Conservation (phyloP, 2,113 vertebrate genomes). For the Festucalex cinctus region DNA sequence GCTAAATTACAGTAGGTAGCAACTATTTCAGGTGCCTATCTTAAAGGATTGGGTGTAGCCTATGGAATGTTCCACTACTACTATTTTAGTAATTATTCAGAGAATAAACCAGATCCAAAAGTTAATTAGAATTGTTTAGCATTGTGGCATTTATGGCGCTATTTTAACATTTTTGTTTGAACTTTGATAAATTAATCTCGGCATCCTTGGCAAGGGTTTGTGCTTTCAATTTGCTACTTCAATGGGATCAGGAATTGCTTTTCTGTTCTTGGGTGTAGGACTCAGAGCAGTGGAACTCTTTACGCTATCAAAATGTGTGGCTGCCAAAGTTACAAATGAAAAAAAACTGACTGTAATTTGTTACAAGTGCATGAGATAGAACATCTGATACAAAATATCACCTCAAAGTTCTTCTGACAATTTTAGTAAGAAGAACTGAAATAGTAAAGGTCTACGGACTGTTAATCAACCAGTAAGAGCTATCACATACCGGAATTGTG, state of each 20-base stretch:
- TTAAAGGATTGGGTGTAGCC: neutral
- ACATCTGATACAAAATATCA: neutral
- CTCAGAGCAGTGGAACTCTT: neutral
- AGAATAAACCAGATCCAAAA: neutral
- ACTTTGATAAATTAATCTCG: neutral
- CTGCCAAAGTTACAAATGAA: neutral
- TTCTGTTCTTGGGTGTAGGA: neutral
- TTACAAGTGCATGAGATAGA: neutral
- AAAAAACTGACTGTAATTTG: neutral
- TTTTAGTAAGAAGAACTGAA: neutral
- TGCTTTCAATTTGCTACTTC: neutral
- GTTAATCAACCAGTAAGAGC: too few species aligned
- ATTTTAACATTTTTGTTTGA: neutral
- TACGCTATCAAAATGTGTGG: neutral
- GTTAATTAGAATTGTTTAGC: neutral
- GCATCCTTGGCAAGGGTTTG: neutral
- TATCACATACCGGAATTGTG: too few species aligned
- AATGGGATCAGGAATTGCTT: neutral
- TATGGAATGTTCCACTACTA: neutral
- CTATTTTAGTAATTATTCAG: neutral
- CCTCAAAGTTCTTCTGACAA: neutral
- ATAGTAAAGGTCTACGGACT: neutral
- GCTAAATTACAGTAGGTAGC: too few species aligned
- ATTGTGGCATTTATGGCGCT: neutral
- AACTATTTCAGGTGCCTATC: too few species aligned